phyloP scores from a whole-genome alignment of 2,113 vertebrate genomes.

The Psophia crepitans region DNA sequence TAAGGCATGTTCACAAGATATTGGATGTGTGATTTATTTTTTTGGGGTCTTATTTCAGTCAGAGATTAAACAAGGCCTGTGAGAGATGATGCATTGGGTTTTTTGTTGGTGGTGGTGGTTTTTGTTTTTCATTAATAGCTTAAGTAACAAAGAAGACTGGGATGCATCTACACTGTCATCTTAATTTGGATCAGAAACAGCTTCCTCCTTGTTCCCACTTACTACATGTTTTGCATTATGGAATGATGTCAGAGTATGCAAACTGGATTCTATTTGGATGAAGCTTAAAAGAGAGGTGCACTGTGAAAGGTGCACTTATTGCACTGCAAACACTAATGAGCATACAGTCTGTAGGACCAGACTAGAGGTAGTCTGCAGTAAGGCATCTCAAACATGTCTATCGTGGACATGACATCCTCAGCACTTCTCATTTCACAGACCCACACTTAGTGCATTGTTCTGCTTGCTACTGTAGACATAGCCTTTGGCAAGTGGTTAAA shows the following conservation, averaged over 20 bases:
- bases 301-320: not conserved
- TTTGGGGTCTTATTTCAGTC: not conserved
- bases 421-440: not conserved
- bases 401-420: not conserved
- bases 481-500: not conserved
- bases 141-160: not conserved
- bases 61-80: not conserved
- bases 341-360: not conserved
- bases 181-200: not conserved
- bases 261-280: not conserved
- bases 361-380: not conserved
- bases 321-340: not conserved
- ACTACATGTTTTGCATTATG: not conserved
- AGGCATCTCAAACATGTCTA: not conserved
- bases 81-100: not conserved
- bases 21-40: not conserved
- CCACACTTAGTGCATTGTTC: not conserved
- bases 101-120: not conserved
- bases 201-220: not conserved
- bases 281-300: not conserved
- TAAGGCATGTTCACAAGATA: not conserved
- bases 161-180: not conserved
- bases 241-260: not conserved
- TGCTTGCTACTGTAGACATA: not conserved
- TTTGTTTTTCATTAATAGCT: not conserved